phyloP scores from a whole-genome alignment of 1,140 invertebrate species.

The Neelides sp. region DNA sequence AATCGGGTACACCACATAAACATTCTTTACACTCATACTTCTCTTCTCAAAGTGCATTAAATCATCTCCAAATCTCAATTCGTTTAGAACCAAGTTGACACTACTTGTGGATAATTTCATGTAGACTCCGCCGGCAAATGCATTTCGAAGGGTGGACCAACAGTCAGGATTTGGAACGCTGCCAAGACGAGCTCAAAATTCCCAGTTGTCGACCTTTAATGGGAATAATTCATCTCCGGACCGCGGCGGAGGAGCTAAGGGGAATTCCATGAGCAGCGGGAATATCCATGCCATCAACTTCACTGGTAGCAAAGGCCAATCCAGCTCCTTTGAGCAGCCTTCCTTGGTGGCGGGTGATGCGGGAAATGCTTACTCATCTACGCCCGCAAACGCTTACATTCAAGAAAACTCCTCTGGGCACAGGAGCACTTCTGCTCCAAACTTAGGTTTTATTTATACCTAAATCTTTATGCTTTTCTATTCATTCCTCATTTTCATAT shows the following conservation, averaged over 20 bases:
- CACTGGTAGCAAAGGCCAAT: no score
- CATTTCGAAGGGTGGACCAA: constrained; percentile 29
- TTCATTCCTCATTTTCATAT: constrained; percentile 10
- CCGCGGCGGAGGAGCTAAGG: constrained; percentile 2
- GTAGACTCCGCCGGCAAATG: constrained; percentile 32
- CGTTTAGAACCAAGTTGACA: no score
- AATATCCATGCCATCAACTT: constrained; percentile 26
- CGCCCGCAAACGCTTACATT: background rate
- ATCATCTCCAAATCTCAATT: no score
- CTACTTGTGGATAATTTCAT: no score
- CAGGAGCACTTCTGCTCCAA: constrained; percentile 75
- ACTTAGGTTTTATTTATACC: constrained; percentile 57
- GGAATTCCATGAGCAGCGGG: constrained; percentile 17
- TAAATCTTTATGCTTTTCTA: no score
- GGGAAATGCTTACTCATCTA: constrained; percentile 2
- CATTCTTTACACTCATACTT: no score
- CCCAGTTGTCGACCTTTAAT: constrained; percentile 15
- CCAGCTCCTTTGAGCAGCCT: no score
- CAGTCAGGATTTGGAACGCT: constrained; percentile 24
- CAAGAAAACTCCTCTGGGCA: constrained; percentile 33
- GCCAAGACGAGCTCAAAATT: constrained; percentile 18
- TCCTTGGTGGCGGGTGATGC: background rate
- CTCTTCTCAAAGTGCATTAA: no score
- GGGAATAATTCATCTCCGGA: background rate
- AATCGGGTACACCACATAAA: no score